These are phyloP conservation scores for Aphaenogaster floridana DNA, from an alignment of 1,140 invertebrate genomes.

Conservation along the genomic window DNA sequence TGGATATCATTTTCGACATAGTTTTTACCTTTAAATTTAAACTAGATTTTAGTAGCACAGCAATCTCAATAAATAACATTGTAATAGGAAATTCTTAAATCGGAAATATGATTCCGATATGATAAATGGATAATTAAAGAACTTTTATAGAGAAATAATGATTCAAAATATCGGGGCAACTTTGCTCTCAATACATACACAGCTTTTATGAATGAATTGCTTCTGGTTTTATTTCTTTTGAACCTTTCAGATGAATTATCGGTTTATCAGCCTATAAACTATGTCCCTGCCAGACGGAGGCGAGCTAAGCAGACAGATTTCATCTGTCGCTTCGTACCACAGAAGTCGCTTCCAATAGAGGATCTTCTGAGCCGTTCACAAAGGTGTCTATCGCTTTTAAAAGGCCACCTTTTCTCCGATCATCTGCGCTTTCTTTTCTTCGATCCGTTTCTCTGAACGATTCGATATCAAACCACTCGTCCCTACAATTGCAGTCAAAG, in stretches of 20 bases:
- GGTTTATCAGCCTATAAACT: conserved; percentile 58
- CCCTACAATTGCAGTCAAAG: conserved; percentile 20
- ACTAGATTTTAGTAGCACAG: neutral
- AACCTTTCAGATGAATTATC: conserved; percentile 43
- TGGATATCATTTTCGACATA: neutral
- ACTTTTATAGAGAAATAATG: conserved; percentile 20
- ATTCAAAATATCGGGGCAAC: neutral
- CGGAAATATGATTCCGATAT: neutral
- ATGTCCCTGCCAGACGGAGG: conserved; percentile 32
- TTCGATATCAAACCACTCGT: conserved; percentile 61
- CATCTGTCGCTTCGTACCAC: conserved; percentile 56
- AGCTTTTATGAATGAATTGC: conserved; percentile 47
- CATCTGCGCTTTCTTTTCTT: conserved; percentile 46
- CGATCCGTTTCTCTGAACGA: conserved; percentile 43
- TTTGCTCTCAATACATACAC: conserved; percentile 15
- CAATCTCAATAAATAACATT: neutral
- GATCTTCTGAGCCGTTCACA: conserved; percentile 55
- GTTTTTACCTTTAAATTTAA: neutral
- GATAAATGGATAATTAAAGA: conserved; percentile 15
- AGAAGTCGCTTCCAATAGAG: conserved; percentile 52
- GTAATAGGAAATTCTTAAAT: neutral
- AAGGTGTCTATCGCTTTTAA: conserved; percentile 68
- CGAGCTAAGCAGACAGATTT: conserved; percentile 44
- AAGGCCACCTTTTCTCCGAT: conserved; percentile 61
- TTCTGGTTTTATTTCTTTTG: conserved; percentile 49